Conservation (phyloP, 2,797 vertebrate species). For the Sylvilagus floridanus region DNA sequence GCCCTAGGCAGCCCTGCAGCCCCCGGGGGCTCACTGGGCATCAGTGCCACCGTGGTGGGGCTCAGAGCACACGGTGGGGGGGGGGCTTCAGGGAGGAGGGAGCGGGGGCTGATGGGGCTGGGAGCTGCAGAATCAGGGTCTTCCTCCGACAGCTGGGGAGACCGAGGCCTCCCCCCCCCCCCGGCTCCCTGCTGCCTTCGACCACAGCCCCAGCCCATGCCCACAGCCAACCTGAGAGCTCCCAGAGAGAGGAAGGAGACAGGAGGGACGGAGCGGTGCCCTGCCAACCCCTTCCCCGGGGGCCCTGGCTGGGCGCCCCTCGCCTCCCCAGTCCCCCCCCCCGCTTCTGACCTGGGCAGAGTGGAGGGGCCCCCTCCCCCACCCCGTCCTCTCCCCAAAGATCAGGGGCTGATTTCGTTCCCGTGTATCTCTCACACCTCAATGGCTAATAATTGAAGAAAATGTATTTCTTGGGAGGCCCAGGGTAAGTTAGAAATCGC, state of each 20-base stretch:
- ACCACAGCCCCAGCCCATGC: background rate
- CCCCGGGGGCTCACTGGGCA: too few species aligned
- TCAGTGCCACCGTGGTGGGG: too few species aligned
- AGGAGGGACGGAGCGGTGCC: too few species aligned
- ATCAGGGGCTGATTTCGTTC: slow-evolving; percentile 80
- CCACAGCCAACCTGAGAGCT: accelerated
- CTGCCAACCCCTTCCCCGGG: too few species aligned
- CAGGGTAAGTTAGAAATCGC: slow-evolving; percentile 81
- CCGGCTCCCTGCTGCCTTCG: background rate
- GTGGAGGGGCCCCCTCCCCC: background rate
- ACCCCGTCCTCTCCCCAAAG: slow-evolving; percentile 62
- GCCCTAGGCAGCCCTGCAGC: too few species aligned
- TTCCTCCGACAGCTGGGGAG: background rate
- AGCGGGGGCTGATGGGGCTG: too few species aligned
- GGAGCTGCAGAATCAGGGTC: background rate
- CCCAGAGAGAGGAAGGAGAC: background rate
- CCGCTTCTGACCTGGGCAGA: background rate
- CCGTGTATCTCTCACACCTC: slow-evolving; percentile 83
- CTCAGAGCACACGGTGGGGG: too few species aligned
- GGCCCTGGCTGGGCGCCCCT: background rate
- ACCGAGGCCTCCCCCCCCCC: background rate
- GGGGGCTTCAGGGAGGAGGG: too few species aligned
- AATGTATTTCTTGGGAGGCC: slow-evolving; percentile 80
- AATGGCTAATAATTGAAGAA: slow-evolving; percentile 86
- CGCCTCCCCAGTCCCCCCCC: background rate